These are phyloP conservation scores for Spodoptera exigua DNA, from an alignment of 2,888 invertebrate species.

Conservation along the genomic window DNA sequence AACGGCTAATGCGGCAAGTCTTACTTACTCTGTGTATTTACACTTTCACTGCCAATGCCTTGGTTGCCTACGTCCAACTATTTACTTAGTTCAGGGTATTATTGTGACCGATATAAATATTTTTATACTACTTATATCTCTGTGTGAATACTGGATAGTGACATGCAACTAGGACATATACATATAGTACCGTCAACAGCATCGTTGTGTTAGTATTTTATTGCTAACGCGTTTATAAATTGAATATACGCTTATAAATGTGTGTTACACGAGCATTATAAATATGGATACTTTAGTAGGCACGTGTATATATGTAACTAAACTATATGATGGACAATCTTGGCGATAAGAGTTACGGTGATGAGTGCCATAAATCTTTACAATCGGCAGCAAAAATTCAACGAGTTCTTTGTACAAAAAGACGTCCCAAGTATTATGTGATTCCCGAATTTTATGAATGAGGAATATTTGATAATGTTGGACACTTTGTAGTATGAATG, in stretches of 20 bases:
- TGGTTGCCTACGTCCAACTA: neutral
- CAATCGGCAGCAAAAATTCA: too few species aligned
- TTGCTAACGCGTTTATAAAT: slow-evolving; percentile 37
- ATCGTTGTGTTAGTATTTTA: slow-evolving; percentile 20
- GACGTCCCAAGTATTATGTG: too few species aligned
- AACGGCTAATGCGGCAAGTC: neutral
- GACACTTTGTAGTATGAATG: too few species aligned
- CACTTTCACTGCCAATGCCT: neutral
- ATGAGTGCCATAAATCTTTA: too few species aligned
- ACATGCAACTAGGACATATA: neutral
- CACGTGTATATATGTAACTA: too few species aligned
- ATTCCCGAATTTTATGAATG: too few species aligned
- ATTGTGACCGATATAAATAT: too few species aligned
- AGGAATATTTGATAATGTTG: too few species aligned
- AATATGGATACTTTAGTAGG: slow-evolving; percentile 26
- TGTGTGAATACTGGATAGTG: neutral
- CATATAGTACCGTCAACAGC: slow-evolving; percentile 21
- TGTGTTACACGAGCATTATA: slow-evolving; percentile 9
- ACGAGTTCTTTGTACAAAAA: too few species aligned
- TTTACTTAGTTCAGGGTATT: too few species aligned
- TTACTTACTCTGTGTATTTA: neutral
- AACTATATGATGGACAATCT: too few species aligned
- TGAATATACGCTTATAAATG: neutral
- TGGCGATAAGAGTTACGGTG: too few species aligned
- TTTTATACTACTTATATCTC: neutral